Evolutionary conservation across 2,113 vertebrate genomes (phyloP), one percentile per base, ranked within the genome.

Genomic region (Galbula dea): DNA sequence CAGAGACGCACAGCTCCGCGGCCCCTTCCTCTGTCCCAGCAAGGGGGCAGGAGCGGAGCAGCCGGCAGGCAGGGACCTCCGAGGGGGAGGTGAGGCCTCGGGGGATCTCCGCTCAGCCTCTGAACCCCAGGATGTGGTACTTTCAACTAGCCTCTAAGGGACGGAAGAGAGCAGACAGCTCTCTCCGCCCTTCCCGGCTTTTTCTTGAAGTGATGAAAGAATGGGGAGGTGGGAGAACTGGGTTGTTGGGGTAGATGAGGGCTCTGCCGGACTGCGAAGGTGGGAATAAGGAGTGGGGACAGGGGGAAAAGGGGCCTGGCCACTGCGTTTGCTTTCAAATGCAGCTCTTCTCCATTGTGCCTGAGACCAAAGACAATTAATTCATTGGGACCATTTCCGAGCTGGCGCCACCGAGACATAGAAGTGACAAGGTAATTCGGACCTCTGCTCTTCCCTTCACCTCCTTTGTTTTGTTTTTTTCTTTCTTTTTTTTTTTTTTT

Each of bases 401-500:
- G 92, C 97, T 98, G 98, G 98, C 98, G 98, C 98, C 98, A 95
- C 83, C 41, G 68, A 96, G 97, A 94, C 96, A 97, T 90, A 95
- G 96, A 97, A 98, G 97, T 97, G 98, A 97, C 97, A 97, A 97
- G 96, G 97, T 97, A 97, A 98, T 98, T 96, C 93, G 95, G 97
- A 93, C 89, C 90, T 95, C 76, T 92, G 9, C 6, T 26, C 17
- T 52, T 58, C 17, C 9, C 12, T 22, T 2, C 34, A 15, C 36
- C 12, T 5, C 26, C 23, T 12, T 22, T 46, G n/a, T n/a, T n/a
- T n/a, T n/a, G n/a, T 48, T 18, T 34, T 34, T 39, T 24, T 48
- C 48, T n/a, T 9, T 9, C 19, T 24, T 43, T 37, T 30, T 20
- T n/a, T 49, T 39, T 75, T 58, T 36, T 57, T 41, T 46, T 62